These are phyloP conservation scores for Drosophila sechellia DNA, from an alignment of 1,140 invertebrate species.

Conservation along the genomic window DNA sequence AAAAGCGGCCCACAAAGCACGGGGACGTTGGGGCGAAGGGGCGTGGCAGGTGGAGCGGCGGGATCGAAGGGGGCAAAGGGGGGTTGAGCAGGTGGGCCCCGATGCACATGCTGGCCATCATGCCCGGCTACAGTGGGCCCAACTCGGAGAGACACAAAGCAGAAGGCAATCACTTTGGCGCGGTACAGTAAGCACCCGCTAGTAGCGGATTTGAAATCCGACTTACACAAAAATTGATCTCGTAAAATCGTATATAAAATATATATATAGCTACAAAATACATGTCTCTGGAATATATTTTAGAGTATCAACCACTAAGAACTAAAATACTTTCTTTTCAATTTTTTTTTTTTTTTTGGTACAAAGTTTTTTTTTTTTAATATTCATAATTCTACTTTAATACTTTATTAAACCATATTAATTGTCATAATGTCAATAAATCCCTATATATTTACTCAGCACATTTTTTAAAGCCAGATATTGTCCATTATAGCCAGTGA, in stretches of 20 bases:
- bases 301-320: too few species aligned
- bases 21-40: neutral
- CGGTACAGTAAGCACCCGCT: neutral
- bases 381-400: neutral
- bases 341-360: too few species aligned
- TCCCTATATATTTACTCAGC: too few species aligned
- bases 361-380: neutral
- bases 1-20: constrained; percentile 7
- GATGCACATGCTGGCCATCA: constrained; percentile 42
- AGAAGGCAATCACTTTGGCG: neutral
- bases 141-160: neutral
- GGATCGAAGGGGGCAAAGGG: neutral
- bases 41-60: neutral
- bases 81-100: constrained; percentile 47
- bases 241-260: neutral
- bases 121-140: constrained; percentile 19
- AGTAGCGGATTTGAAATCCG: too few species aligned
- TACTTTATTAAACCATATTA: too few species aligned
- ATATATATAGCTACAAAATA: neutral
- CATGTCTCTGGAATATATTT: too few species aligned
- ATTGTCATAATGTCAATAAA: too few species aligned
- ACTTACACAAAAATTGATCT: too few species aligned
- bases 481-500: constrained; percentile 22
- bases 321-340: too few species aligned
- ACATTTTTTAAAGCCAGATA: too few species aligned